These are phyloP conservation scores for Eilema depressum DNA, from an alignment of 2,888 invertebrate species.

Conservation along the genomic window DNA sequence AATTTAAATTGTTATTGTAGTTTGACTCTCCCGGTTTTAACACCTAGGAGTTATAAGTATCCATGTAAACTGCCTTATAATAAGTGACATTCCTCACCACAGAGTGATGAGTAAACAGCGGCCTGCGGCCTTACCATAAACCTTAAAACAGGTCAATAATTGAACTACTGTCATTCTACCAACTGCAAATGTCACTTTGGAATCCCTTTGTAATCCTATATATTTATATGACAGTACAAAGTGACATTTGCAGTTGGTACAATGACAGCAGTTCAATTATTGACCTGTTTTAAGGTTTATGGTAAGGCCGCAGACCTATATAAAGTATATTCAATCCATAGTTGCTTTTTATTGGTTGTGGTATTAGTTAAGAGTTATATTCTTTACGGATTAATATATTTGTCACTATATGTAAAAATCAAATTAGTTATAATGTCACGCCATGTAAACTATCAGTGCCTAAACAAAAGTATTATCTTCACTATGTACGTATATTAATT, in stretches of 20 bases:
- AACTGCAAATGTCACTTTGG: too few species aligned
- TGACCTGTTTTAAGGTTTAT: too few species aligned
- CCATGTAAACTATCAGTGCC: conserved; percentile 37
- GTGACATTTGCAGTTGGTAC: too few species aligned
- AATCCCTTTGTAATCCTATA: too few species aligned
- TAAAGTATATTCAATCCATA: not conserved
- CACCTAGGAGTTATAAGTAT: not conserved
- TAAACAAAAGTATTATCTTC: conserved; percentile 28
- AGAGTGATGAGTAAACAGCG: not conserved
- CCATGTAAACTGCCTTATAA: not conserved
- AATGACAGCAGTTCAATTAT: too few species aligned
- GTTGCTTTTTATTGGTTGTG: conserved; percentile 1
- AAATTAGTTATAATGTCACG: not conserved
- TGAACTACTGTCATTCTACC: too few species aligned
- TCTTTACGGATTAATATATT: not conserved
- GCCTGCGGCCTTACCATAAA: too few species aligned
- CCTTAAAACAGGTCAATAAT: too few species aligned
- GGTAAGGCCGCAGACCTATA: too few species aligned
- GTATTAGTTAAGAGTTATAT: not conserved
- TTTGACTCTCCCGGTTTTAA: not conserved
- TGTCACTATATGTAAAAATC: not conserved
- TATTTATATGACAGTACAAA: too few species aligned
- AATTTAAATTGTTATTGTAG: not conserved
- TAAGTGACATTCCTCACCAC: conserved; percentile 1
- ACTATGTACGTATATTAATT: conserved; percentile 10